phyloP scores from a whole-genome alignment of 2,113 vertebrate genomes.

The Scolopax mira region DNA sequence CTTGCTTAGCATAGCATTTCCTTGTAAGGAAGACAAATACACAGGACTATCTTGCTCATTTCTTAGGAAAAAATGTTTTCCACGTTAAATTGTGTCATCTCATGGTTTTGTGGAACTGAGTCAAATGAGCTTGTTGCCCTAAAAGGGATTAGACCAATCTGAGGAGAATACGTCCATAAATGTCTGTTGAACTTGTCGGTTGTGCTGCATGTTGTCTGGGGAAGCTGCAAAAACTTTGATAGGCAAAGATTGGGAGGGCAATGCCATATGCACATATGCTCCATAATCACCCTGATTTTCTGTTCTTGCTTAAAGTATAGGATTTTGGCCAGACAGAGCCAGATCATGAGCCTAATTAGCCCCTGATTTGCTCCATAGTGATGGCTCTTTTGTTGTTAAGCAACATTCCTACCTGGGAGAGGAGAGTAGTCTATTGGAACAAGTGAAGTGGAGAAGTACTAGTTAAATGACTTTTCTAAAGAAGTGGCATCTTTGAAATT shows the following conservation, averaged over 20 bases:
- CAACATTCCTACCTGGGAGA: background rate
- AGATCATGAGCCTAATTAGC: background rate
- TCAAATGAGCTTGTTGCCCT: background rate
- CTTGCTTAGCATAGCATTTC: conserved; percentile 22
- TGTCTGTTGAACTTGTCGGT: background rate
- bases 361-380: background rate
- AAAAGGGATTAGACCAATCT: background rate
- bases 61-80: background rate
- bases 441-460: background rate
- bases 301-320: background rate
- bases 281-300: background rate
- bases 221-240: background rate
- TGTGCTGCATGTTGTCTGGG: background rate
- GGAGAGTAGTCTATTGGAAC: background rate
- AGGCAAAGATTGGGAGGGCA: background rate
- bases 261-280: background rate
- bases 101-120: background rate
- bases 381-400: background rate
- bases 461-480: background rate
- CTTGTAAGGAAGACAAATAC: conserved; percentile 7
- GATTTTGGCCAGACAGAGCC: background rate
- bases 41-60: background rate
- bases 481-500: background rate
- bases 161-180: background rate
- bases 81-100: background rate